Base-by-base conservation (phyloP, 2,797 vertebrate species). In the Oreortyx pictus region DNA sequence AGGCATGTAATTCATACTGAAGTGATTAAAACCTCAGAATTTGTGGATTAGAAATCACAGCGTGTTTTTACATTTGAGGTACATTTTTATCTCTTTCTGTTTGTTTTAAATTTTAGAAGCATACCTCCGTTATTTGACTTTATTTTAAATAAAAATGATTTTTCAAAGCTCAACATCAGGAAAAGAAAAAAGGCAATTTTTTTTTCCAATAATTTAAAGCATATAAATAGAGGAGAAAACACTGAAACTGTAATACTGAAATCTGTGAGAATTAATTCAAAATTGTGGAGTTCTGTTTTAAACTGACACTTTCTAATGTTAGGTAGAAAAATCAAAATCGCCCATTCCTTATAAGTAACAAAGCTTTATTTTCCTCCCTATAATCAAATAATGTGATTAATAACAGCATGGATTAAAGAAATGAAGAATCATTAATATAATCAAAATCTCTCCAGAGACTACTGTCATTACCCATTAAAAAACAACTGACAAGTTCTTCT, bases 401-500 rank as follows among this genome's bases (percentile, higher is more conserved):
- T 31, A 93, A 68, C 49, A 92, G 24, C 41, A 31, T 18, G 86
- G 56, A 79, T 33, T 88, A 50, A 86, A 94, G 43, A 87, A 75
- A 81, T 19, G 27, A 92, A 90, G 39, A 81, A 64, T 61, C 27
- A 4, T 50, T 93, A 87, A 92, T 49, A 92, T 33, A 93, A 93
- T 88, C 74, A 93, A 84, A 92, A 74, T 27, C 62, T 92, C 95
- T 96, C 95, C 70, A 11, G 95, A 83, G 86, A 49, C 88, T 87
- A 89, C 75, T 93, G 93, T 91, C 94, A 93, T 93, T 95, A 89
- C 41, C 66, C 79, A 92, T 95, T 96, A 92, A 86, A 94, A 95
- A 59, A 84, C 89, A 92, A 82, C 74, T 91, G 79, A 89, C 82
- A 96, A 86, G 73, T 95, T 95, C 82, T 88, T 96, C 94, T 92